phyloP scores from a whole-genome alignment of 2,888 invertebrate species.

The Nycteola revayana region DNA sequence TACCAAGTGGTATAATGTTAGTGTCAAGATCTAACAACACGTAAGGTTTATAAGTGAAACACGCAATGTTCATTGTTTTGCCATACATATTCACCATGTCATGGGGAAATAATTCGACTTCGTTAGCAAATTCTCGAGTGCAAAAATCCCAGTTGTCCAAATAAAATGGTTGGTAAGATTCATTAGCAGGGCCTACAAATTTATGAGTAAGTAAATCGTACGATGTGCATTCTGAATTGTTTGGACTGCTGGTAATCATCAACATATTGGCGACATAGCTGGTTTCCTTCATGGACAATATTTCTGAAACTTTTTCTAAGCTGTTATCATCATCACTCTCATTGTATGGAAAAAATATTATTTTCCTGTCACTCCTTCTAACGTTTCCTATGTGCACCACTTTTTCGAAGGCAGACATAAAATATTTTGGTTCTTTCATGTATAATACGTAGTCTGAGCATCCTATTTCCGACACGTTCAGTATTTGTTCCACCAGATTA shows the following conservation, averaged over 20 bases:
- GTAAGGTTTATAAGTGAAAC: constrained; percentile 84
- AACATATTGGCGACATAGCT: constrained; percentile 59
- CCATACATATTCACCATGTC: constrained; percentile 69
- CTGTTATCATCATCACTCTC: constrained; percentile 22
- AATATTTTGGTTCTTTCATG: constrained; percentile 52
- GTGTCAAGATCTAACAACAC: constrained; percentile 67
- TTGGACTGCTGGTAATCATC: constrained; percentile 36
- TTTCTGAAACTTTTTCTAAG: constrained; percentile 27
- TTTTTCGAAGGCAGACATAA: constrained; percentile 63
- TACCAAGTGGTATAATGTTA: constrained; percentile 44
- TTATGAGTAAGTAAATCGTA: constrained; percentile 67
- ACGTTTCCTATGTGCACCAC: constrained; percentile 55
- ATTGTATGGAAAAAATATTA: constrained; percentile 58
- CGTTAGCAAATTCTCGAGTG: constrained; percentile 45
- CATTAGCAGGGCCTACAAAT: constrained; percentile 68
- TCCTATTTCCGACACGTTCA: constrained; percentile 62
- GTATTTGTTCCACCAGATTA: constrained; percentile 40
- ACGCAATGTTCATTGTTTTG: constrained; percentile 72
- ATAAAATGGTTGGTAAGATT: constrained; percentile 44
- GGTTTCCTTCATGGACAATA: constrained; percentile 54
- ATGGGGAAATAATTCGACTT: constrained; percentile 69
- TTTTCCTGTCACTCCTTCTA: constrained; percentile 68
- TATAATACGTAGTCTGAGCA: constrained; percentile 73
- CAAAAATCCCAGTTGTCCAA: constrained; percentile 70
- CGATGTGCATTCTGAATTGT: constrained; percentile 31